Base-by-base conservation (phyloP, 2,888 invertebrate species). In the Phalera bucephala region DNA sequence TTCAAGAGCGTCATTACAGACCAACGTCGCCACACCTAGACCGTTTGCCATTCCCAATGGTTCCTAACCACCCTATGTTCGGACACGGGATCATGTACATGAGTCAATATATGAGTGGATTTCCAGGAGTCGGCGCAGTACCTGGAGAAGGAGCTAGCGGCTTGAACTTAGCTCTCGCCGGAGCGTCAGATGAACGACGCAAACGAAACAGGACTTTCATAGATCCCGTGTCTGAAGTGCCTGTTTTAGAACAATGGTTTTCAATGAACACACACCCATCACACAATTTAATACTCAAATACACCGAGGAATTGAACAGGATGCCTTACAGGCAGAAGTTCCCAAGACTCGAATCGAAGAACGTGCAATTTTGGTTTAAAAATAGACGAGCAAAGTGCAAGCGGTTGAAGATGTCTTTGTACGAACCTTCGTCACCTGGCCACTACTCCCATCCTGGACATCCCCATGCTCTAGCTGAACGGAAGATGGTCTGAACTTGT, bases 281-380 rank as follows among this genome's bases (percentile, higher is more conserved):
- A 60, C 99, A 99, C 86, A 97, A 97, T 89, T 91, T 99, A 72
- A 99, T 99, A 68, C 93, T 99, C 57, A 98, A 99, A 80, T 99
- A 98, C 80, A 99, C 99, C 1, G 98, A 99, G 69, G 98, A 98
- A 77, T 91, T 99, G 59, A 99, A 99, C 82, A 93, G 95, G 49
- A 98, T 98, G 94, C 97, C 97, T 33, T 99, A 99, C 81, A 91
- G 99, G 70, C 98, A 98, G 86, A 99, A 99, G 84, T 99, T 99
- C 81, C 99, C 99, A 1, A 94, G 97, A n/a, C 91, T 99, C 47
- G 99, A 99, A 80, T 97, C 99, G 26, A 99, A 99, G 90, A 99
- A 99, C 78, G 99, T 99, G 54, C 99, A 99, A 85, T 98, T 99
- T 80, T 99, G 99, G 99, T 99, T 99, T 88, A 99, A 99, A 83